Base-by-base conservation (phyloP, 2,888 invertebrate genomes). In the Pomacea canaliculata region DNA sequence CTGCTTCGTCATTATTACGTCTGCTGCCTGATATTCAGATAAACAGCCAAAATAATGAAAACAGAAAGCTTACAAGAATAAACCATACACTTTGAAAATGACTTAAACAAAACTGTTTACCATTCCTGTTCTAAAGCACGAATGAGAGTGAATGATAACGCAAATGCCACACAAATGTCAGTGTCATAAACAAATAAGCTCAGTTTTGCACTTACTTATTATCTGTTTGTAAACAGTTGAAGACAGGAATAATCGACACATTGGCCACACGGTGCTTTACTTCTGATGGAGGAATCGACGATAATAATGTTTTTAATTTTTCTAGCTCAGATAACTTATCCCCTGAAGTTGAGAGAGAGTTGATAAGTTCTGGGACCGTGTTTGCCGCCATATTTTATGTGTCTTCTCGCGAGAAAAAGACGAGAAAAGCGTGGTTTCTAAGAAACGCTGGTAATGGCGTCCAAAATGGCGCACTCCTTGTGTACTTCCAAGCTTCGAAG, bases 191-290 rank as follows among this genome's bases (percentile, higher is more conserved):
- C 51, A 13, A 13, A 56, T 16, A 56, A 56, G 51, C 10, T 10
- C 51, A 16, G 8, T 2, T 7, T 19, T 62, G 70, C 18, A 68
- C 84, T 77, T 79, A 88, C 88, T 79, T 81, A 71, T 86, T 82
- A n/a, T 82, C 78, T 19, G 87, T 85, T 62, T 82, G 78, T 73
- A 88, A 82, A 79, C 85, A 86, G 27, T 86, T 82, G 74, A 87
- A 88, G 1, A 87, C 79, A 37, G 79, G 77, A 67, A 82, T 79
- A 72, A 87, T 84, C 16, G 87, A 86, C n/a, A 86, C 77, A 78
- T 86, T 85, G 1, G 82, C 83, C 18, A 86, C 79, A 66, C 84
- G 76, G 67, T 80, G 78, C 60, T 81, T 81, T 27, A 88, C 72
- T 18, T 78, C 73, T 59, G 80, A 76, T 12, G 82, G 79, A 48